Evolutionary conservation across 1,140 invertebrate species (phyloP).

Genomic region (Neotoxoptera formosana): DNA sequence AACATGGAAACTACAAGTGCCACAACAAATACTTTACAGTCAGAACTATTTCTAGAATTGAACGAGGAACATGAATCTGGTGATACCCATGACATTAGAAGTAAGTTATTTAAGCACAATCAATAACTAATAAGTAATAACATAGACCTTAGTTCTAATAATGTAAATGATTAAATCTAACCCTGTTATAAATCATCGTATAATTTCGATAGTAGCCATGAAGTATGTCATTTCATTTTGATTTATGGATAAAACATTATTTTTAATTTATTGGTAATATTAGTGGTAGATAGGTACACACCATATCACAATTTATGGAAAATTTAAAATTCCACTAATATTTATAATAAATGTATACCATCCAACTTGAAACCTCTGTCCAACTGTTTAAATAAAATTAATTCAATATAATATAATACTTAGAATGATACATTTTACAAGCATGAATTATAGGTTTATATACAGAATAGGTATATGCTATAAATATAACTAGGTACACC

Average conservation of each 20-base stretch:
- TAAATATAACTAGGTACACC: neutral
- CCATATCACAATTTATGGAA: neutral
- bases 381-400: slow-evolving; percentile 36
- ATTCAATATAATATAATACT: neutral
- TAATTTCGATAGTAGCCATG: neutral
- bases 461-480: too few relatives aligned
- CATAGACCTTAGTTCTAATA: neutral
- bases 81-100: neutral
- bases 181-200: neutral
- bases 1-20: neutral
- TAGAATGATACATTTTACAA: neutral
- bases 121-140: neutral
- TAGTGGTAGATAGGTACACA: neutral
- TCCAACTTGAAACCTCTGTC: neutral
- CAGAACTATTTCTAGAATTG: slow-evolving; percentile 51
- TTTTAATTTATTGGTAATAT: too few relatives aligned
- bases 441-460: neutral
- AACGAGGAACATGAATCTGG: neutral
- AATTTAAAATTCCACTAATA: neutral
- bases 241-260: neutral
- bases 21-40: neutral
- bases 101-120: neutral
- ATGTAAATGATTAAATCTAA: neutral
- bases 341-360: neutral
- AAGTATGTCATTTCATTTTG: neutral